Evolutionary conservation across 2,888 invertebrate genomes (phyloP).

Genomic region (Spisula solida): DNA sequence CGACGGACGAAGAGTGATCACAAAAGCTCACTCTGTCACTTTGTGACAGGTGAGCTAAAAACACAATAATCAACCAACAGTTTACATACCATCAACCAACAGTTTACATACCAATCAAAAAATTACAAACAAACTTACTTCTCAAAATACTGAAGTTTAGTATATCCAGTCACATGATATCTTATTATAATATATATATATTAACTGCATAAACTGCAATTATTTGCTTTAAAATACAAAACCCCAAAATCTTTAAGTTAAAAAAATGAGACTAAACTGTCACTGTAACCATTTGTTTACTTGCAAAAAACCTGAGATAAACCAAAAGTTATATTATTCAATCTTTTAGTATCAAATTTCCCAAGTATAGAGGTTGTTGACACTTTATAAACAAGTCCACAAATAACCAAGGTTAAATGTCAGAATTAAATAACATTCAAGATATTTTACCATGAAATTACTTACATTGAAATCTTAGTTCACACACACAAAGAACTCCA

Average conservation of each 20-base stretch:
- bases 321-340: not conserved
- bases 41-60: too few relatives aligned
- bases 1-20: too few relatives aligned
- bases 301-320: not conserved
- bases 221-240: not conserved
- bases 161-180: too few relatives aligned
- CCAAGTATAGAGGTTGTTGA: not conserved
- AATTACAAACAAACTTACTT: too few relatives aligned
- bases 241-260: not conserved
- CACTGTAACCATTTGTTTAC: not conserved
- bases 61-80: too few relatives aligned
- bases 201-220: too few relatives aligned
- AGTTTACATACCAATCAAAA: too few relatives aligned
- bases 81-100: too few relatives aligned
- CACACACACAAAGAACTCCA: slow-evolving; percentile 19
- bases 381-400: not conserved
- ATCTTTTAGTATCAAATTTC: not conserved
- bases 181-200: too few relatives aligned
- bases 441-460: not conserved
- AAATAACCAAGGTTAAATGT: not conserved
- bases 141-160: too few relatives aligned
- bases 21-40: too few relatives aligned
- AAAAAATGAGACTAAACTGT: not conserved
- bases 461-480: not conserved
- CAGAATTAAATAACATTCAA: not conserved